These are phyloP conservation scores for Theonella swinhoei DNA, from an alignment of 37 sponge, comb jelly and placozoan species.

Conservation along the genomic window DNA sequence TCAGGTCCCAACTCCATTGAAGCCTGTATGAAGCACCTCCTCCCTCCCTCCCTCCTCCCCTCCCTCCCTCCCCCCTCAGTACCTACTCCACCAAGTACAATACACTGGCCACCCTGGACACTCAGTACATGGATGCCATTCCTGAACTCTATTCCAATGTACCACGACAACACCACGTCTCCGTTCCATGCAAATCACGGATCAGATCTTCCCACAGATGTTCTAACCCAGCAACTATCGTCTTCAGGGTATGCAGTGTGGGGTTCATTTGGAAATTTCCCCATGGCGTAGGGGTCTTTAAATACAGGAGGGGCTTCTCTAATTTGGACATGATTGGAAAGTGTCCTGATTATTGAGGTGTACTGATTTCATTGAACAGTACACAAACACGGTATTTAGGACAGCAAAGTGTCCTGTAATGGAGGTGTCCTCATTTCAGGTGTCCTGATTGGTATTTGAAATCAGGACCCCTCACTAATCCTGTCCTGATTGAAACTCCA, in stretches of 20 bases:
- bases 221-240: conserved; percentile 54
- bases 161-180: conserved; percentile 69
- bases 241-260: conserved; percentile 60
- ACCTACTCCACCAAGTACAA: conserved; percentile 20
- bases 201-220: conserved; percentile 37
- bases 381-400: no score
- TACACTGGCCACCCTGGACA: conserved; percentile 37
- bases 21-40: no score
- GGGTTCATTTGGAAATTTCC: no score
- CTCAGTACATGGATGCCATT: conserved; percentile 35
- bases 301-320: no score
- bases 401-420: not conserved
- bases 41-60: no score
- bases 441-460: no score
- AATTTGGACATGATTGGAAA: no score
- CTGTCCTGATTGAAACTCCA: no score
- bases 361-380: not conserved
- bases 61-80: conserved; percentile 40
- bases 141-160: conserved; percentile 64
- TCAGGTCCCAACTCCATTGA: no score
- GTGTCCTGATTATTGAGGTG: not conserved
- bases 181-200: conserved; percentile 53
- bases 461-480: no score
- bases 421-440: not conserved
- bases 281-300: no score